Evolutionary conservation across 2,113 vertebrate genomes (phyloP).

Genomic region (Muntiacus reevesi): DNA sequence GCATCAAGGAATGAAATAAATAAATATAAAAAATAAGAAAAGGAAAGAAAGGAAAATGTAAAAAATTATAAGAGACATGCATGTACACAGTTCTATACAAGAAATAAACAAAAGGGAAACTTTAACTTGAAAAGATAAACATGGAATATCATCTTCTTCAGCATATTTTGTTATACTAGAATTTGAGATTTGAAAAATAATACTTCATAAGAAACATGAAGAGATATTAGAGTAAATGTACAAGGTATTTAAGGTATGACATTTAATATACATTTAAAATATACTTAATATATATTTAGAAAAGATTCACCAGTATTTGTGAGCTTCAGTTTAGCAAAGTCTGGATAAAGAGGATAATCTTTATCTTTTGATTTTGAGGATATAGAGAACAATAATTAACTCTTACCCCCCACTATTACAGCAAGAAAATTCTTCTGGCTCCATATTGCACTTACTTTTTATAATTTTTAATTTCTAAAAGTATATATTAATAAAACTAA

Average conservation of each 20-base stretch:
- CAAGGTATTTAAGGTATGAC: neutral
- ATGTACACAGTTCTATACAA: neutral
- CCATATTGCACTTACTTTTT: neutral
- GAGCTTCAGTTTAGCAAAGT: neutral
- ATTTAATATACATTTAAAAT: neutral
- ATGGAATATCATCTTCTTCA: neutral
- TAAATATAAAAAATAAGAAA: neutral
- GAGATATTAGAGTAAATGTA: neutral
- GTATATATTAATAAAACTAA: neutral
- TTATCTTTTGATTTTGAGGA: neutral
- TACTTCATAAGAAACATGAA: neutral
- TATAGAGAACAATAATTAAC: neutral
- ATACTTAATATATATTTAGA: neutral
- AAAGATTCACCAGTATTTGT: neutral
- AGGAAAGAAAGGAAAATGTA: neutral
- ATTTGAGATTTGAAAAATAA: neutral
- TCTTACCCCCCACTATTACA: neutral
- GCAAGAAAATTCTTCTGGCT: neutral
- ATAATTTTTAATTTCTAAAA: neutral
- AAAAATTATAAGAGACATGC: neutral
- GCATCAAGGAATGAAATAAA: neutral
- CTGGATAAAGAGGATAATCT: neutral
- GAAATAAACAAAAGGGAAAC: neutral
- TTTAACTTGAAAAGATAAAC: neutral
- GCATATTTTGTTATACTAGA: neutral